Evolutionary conservation across 2,888 invertebrate species (phyloP), one percentile per base, ranked within the genome.

Genomic region (Copidosoma aretas): DNA sequence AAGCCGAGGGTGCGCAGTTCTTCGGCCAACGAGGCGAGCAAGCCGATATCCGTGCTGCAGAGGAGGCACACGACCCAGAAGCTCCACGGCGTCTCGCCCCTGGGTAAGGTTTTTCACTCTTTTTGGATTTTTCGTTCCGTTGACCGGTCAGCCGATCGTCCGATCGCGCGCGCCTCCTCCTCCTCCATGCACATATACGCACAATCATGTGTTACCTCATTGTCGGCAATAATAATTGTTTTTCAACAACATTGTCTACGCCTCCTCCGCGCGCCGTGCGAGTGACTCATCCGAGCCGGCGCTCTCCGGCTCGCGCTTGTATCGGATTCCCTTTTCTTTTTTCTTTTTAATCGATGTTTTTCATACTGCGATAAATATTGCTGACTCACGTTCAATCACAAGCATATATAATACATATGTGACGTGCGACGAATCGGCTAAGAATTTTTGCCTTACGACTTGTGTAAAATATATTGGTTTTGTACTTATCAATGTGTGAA

Each of bases 1-100:
- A 89, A 89, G 79, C 85, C 85, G 63, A 86, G 91, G 74, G 87
- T 86, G 75, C 86, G 91, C 71, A 91, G 91, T 61, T 89, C 89
- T 51, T 91, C 91, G 32, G 90, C 90, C 14, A 90, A 88, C 56
- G 93, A 93, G 81, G 88, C 90, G 60, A 89, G 91, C 32, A 89
- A 90, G 78, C 90, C 91, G 0, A 88, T 87, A 70, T 84, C 84
- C 64, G 85, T 87, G 67, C 79, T 87, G 54, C 86, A 88, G 70
- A 86, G 90, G 59, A 85, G 90, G n/a, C 88, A 88, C 77, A 86
- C 88, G 68, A 88, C 88, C 72, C 85, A 85, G 72, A 84, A 83
- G 68, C 77, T 84, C 56, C 82, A 81, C 67, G 76, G 81, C 64
- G 81, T 81, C 71, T 82, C 83, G 60, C 82, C 82, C 17, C 72